Base-by-base conservation (phyloP, 2,888 invertebrate genomes). In the Autographa pulchrina region DNA sequence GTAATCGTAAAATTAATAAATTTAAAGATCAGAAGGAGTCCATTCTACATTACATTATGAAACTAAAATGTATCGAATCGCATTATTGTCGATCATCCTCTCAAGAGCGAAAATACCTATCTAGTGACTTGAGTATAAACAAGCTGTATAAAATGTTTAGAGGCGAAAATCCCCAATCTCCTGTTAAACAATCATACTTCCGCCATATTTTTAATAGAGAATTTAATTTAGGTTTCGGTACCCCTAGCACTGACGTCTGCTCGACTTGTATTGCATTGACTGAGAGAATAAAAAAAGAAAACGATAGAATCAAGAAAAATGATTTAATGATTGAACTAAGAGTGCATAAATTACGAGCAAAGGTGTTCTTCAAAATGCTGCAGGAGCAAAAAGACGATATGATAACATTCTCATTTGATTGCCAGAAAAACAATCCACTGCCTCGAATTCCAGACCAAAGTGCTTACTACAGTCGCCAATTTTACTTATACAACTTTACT, bases 341-440 rank as follows among this genome's bases (percentile, higher is more conserved):
- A 60, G 56, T 80, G 2, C 78, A 83, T 60, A 80, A 75, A 38
- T 41, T 80, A 56, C 31, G 69, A 68, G 75, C 78, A 20, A 75
- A 81, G 56, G 75, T 77, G 14, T 83, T 81, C 31, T 78, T 72
- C 43, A 69, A 76, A 77, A 58, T 78, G 56, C 59, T 82, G 25
- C 54, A 77, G 59, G 74, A 76, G 43, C 59, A 76, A 71, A 35
- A 54, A 72, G 71, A 80, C 5, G 62, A 77, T 68, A 71, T 78
- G 63, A 75, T 77, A 16, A 80, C 81, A 11, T 75, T 81, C 18
- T 82, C 81, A n/a, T 83, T 82, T 32, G 83, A 83, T 64, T 83
- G 83, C 61, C 75, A 83, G 54, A 84, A 82, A 77, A 82, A 80
- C 59, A 67, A 25, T 63, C 74, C 80, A 11, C 66, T 84, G 11